phyloP scores from a whole-genome alignment of 2,797 vertebrate species.

The Peromyscus attwateri region DNA sequence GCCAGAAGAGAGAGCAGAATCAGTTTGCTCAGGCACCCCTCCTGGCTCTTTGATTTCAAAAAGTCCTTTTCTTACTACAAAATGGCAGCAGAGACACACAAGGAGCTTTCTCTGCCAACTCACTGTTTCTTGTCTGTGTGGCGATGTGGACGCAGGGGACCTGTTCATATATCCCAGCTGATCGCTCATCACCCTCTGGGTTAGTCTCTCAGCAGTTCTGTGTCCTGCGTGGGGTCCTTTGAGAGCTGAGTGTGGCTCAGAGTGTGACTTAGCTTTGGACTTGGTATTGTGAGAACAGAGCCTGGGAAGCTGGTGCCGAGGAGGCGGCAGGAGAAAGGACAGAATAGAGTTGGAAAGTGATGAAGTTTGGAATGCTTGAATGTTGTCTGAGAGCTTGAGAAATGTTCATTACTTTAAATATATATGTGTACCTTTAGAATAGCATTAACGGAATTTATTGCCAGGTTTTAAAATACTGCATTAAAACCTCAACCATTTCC shows the following conservation, averaged over 20 bases:
- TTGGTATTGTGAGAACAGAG: constrained; percentile 21
- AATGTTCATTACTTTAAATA: constrained; percentile 38
- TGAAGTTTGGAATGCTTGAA: constrained; percentile 30
- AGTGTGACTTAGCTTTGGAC: constrained; percentile 53
- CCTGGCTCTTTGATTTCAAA: rapidly evolving
- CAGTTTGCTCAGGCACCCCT: rapidly evolving
- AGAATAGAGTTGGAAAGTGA: not conserved
- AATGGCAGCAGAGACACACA: not conserved
- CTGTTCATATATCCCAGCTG: not conserved
- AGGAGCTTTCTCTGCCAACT: not conserved
- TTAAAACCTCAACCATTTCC: constrained; percentile 72
- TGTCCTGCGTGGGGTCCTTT: not conserved
- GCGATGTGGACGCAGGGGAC: not conserved
- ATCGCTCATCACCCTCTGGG: not conserved
- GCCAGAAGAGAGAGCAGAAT: not conserved
- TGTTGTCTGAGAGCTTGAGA: constrained; percentile 50
- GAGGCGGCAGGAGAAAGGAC: not conserved
- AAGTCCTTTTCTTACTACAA: constrained; percentile 25
- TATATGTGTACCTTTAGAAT: constrained; percentile 20
- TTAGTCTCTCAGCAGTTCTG: constrained; percentile 24
- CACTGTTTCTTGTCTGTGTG: not conserved
- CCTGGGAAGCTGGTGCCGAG: not conserved
- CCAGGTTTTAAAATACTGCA: constrained; percentile 66
- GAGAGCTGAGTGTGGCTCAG: constrained; percentile 9
- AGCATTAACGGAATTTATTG: constrained; percentile 69